phyloP scores from a whole-genome alignment of 2,888 invertebrate genomes.

The Drosophila setosimentum region DNA sequence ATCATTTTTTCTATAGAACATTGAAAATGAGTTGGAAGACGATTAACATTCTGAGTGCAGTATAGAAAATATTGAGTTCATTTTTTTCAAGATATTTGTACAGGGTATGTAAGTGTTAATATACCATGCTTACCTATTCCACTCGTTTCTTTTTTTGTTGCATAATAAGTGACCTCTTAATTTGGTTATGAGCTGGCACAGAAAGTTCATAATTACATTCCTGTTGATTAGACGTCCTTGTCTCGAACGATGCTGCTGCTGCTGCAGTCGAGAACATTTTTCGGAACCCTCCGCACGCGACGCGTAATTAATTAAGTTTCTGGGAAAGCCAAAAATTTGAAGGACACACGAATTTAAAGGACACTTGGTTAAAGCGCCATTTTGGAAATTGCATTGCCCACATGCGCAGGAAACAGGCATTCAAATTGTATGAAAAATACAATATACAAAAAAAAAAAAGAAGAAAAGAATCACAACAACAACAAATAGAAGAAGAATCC shows the following conservation, averaged over 20 bases:
- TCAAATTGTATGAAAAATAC: slow-evolving; percentile 11
- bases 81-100: not conserved
- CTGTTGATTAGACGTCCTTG: slow-evolving; percentile 83
- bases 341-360: slow-evolving; percentile 11
- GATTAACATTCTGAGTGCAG: not conserved
- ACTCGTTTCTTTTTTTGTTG: not conserved
- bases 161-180: slow-evolving; percentile 50
- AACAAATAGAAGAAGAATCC: slow-evolving; percentile 62
- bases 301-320: slow-evolving; percentile 54
- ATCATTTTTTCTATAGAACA: not conserved
- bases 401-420: slow-evolving; percentile 33
- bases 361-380: slow-evolving; percentile 60
- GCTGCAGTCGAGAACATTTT: slow-evolving; percentile 5
- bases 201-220: slow-evolving; percentile 83
- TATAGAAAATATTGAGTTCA: not conserved
- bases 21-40: too few relatives aligned
- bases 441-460: slow-evolving; percentile 4
- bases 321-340: slow-evolving; percentile 23
- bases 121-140: not conserved
- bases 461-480: slow-evolving; percentile 59
- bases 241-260: slow-evolving; percentile 33
- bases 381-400: slow-evolving; percentile 60
- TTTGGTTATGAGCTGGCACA: slow-evolving; percentile 63
- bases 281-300: not conserved
- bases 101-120: slow-evolving; percentile 8